phyloP scores from a whole-genome alignment of 1,140 invertebrate genomes.

The Ruditapes philippinarum region DNA sequence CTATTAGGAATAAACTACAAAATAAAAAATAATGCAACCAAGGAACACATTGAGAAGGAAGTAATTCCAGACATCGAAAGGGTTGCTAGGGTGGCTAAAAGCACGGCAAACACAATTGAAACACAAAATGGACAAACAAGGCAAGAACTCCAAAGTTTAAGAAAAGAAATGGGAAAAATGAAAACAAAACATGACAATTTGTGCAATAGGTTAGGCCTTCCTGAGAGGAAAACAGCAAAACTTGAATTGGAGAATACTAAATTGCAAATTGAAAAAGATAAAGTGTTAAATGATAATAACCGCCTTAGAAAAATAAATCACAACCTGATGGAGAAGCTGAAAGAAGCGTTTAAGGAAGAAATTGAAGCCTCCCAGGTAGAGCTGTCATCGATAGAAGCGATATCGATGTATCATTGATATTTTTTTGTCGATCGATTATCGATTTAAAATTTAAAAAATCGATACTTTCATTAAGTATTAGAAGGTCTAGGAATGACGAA shows the following conservation, averaged over 20 bases:
- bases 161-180: constrained; percentile 25
- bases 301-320: constrained; percentile 15
- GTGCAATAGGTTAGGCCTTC: constrained; percentile 15
- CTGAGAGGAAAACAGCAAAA: constrained; percentile 15
- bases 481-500: no score
- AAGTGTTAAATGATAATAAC: constrained; percentile 17
- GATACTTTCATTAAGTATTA: no score
- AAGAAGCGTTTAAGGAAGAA: constrained; percentile 25
- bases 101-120: constrained; percentile 9
- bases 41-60: constrained; percentile 31
- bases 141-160: constrained; percentile 18
- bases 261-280: constrained; percentile 24
- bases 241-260: constrained; percentile 9
- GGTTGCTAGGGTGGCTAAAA: constrained; percentile 21
- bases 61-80: constrained; percentile 6
- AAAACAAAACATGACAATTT: constrained; percentile 16
- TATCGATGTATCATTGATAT: no score
- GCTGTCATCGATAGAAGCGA: no score
- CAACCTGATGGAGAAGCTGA: constrained; percentile 28
- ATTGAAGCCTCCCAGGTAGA: constrained; percentile 15
- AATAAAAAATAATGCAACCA: neutral
- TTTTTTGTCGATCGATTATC: no score
- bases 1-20: constrained; percentile 16
- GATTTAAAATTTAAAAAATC: no score
- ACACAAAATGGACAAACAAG: constrained; percentile 13